Evolutionary conservation across 2,888 invertebrate genomes (phyloP), one percentile per base, ranked within the genome.

Genomic region (Prosapia bicincta): DNA sequence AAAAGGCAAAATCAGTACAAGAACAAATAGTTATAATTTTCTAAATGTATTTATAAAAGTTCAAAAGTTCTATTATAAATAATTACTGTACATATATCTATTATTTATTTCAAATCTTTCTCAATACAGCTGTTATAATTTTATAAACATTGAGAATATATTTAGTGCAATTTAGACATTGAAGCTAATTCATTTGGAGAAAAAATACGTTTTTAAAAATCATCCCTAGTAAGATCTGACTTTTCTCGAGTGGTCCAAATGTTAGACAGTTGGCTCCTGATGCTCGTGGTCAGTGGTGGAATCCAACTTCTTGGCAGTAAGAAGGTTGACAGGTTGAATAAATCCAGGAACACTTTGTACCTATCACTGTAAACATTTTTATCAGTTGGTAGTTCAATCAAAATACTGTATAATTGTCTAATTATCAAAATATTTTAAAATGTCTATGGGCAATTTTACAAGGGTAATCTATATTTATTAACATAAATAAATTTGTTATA

Each of bases 301-400:
- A 99, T 97, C 79, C 93, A 90, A 26, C 92, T 89, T 7, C 98
- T 91, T 0, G 99, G 99, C 82, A 99, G 92, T 78, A 99, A 87
- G 87, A 97, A 99, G 0, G 99, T 98, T 0, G 98, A 98, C 75
- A 99, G 86, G 85, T 99, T 99, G 88, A 98, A 99, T 66, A 99
- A 87, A 85, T 99, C 99, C 84, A 99, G 86, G 84, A 99, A 99
- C 30, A 99, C 97, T 86, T 99, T 99, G 88, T 99, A 99, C 25
- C 98, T 95, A 86, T 99, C 99, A 85, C 98, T 98, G 87, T n/a
- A 66, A 89, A 88, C 72, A 69, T 78, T n/a, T n/a, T n/a, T n/a
- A n/a, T n/a, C n/a, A n/a, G n/a, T n/a, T n/a, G n/a, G n/a, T n/a
- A n/a, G n/a, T n/a, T n/a, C n/a, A n/a, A n/a, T 78, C 82, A 78